Evolutionary conservation across 2,888 invertebrate genomes (phyloP).

Genomic region (Phymatocera aterrima): DNA sequence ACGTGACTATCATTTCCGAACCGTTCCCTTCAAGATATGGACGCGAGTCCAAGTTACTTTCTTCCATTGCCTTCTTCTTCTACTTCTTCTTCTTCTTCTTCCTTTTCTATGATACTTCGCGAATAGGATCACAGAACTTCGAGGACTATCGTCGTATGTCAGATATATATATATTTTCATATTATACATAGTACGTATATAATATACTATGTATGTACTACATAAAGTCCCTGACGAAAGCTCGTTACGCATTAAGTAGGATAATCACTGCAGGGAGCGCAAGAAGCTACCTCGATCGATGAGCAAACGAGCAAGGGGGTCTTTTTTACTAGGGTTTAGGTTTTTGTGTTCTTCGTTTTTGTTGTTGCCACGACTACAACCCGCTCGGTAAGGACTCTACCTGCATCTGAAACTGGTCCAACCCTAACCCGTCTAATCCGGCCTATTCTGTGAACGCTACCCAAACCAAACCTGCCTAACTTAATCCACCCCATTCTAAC

Average conservation of each 20-base stretch:
- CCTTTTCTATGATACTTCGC: not conserved
- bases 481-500: slow-evolving; percentile 45
- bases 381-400: slow-evolving; percentile 32
- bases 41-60: not conserved
- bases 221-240: not conserved
- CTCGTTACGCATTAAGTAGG: slow-evolving; percentile 32
- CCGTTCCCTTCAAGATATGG: not conserved
- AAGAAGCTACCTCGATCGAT: slow-evolving; percentile 33
- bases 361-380: not conserved
- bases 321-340: slow-evolving; percentile 12
- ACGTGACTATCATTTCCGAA: slow-evolving; percentile 28
- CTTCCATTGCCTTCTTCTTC: not conserved
- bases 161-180: not conserved
- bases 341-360: not conserved
- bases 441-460: slow-evolving; percentile 32
- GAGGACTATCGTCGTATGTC: not conserved
- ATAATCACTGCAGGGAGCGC: slow-evolving; percentile 29
- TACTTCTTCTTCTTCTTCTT: not conserved
- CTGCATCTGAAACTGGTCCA: slow-evolving; percentile 37
- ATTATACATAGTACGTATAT: not conserved
- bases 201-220: not conserved
- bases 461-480: slow-evolving; percentile 40
- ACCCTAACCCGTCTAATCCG: slow-evolving; percentile 31
- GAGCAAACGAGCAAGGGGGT: slow-evolving; percentile 27
- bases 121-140: slow-evolving; percentile 9